phyloP scores from a whole-genome alignment of 1,140 invertebrate species.

The Sminthurinus signatus region DNA sequence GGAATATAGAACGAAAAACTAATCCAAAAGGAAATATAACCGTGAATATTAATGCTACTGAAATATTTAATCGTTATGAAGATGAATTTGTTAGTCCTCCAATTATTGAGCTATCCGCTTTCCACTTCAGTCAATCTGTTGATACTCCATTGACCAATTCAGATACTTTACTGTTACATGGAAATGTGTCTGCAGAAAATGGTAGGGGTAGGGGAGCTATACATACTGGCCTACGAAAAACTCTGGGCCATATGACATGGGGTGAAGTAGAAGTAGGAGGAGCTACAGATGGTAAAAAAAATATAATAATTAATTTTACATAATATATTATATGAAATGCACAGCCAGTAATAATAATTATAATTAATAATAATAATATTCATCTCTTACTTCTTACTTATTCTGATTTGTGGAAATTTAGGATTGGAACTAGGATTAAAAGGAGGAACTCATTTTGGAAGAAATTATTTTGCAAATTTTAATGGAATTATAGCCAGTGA shows the following conservation, averaged over 20 bases:
- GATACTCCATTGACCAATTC: constrained; percentile 81
- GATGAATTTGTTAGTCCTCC: constrained; percentile 50
- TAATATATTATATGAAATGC: too few species aligned
- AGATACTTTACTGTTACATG: constrained; percentile 72
- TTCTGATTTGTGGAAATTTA: too few species aligned
- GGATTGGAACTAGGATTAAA: constrained; percentile 36
- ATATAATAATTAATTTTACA: too few species aligned
- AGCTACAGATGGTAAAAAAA: constrained; percentile 28
- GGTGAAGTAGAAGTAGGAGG: constrained; percentile 37
- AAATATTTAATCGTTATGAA: constrained; percentile 67
- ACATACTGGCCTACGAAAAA: constrained; percentile 24
- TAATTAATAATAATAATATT: too few species aligned
- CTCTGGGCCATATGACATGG: constrained; percentile 29
- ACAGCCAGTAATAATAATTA: too few species aligned
- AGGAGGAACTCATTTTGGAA: constrained; percentile 30
- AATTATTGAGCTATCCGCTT: constrained; percentile 77
- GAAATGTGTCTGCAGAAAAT: constrained; percentile 75
- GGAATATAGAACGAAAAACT: constrained; percentile 51
- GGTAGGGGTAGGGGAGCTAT: constrained; percentile 65
- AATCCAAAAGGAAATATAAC: constrained; percentile 83
- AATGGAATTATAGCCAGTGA: constrained; percentile 59
- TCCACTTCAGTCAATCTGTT: constrained; percentile 85
- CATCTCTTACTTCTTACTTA: too few species aligned
- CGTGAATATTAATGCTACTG: constrained; percentile 84
- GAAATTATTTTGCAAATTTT: constrained; percentile 24